Evolutionary conservation across 2,797 vertebrate species (phyloP), one percentile per base, ranked within the genome.

Genomic region (Paedocypris micromegethes): DNA sequence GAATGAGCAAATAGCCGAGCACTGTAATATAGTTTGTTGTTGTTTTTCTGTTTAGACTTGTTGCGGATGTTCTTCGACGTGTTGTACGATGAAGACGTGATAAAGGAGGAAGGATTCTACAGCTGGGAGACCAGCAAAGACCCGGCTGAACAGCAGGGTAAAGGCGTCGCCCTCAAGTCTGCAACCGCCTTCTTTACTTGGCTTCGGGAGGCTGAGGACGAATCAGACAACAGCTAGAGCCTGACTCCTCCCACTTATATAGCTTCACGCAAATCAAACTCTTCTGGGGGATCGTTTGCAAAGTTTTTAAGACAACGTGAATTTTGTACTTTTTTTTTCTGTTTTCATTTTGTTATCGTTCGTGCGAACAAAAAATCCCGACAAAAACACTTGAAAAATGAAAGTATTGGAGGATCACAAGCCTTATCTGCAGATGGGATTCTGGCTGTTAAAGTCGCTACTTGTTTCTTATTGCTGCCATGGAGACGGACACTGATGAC

Each of bases 91-190:
- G 96, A 98, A 81, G 96, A 98, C 0, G 92, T 98, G 73, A 93
- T 99, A 72, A 96, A 95, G 81, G 96, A 99, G 84, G 95, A 98
- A 3, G 92, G 92, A 61, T 99, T 99, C 86, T 97, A 96, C 86
- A 92, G 93, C 76, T 99, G 96, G 96, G 96, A 98, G 86, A 89
- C 90, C 0, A 94, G 95, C 88, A 98, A 98, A 83, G 95, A 98
- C 82, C 86, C 90, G 0, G 90, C 93, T 0, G 96, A 99, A 82
- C 94, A 94, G 85, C 93, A 89, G 85, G 95, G 96, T 62, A 99
- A 98, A 74, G 96, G 96, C 0, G 95, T 98, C 47, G 96, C 96
- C 70, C 93, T 99, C 65, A 99, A 98, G 83, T 99, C 96, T 0
- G 94, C 96, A 84, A 98, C 95, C 0, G 89, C 92, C 79, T 99